These are phyloP conservation scores for Criorhina ranunculi DNA, from an alignment of 2,888 invertebrate species.

Conservation along the genomic window DNA sequence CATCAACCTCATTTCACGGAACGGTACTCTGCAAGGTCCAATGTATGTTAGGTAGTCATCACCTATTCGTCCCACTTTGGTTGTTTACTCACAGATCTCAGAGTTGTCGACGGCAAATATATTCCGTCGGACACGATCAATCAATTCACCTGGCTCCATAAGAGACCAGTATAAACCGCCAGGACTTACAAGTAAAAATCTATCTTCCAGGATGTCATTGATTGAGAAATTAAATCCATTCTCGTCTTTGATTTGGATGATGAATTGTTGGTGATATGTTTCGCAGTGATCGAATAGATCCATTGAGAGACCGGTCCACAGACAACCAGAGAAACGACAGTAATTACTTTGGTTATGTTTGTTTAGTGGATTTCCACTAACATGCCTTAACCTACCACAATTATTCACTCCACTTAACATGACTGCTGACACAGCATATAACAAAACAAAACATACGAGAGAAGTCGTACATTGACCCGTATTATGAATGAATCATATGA, in stretches of 20 bases:
- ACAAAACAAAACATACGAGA: too few relatives aligned
- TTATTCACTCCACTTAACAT: too few relatives aligned
- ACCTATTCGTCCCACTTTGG: constrained; percentile 69
- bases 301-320: constrained; percentile 64
- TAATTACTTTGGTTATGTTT: not conserved
- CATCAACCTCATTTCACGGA: too few relatives aligned
- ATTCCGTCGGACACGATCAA: constrained; percentile 55
- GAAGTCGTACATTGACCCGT: too few relatives aligned
- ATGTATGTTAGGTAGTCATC: not conserved
- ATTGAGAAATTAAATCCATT: constrained; percentile 70
- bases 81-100: constrained; percentile 61
- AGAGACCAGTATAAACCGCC: constrained; percentile 76
- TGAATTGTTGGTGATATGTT: constrained; percentile 50
- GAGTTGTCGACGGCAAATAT: constrained; percentile 76
- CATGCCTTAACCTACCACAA: too few relatives aligned
- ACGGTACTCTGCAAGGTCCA: constrained; percentile 3
- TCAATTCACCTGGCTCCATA: constrained; percentile 3
- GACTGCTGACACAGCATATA: too few relatives aligned
- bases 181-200: constrained; percentile 56
- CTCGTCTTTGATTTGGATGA: constrained; percentile 59
- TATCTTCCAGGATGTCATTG: constrained; percentile 63
- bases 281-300: constrained; percentile 74
- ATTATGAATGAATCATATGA: too few relatives aligned
- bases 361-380: too few relatives aligned
- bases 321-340: constrained; percentile 71